Evolutionary conservation across 2,797 vertebrate genomes (phyloP).

Genomic region (Chelon labrosus): DNA sequence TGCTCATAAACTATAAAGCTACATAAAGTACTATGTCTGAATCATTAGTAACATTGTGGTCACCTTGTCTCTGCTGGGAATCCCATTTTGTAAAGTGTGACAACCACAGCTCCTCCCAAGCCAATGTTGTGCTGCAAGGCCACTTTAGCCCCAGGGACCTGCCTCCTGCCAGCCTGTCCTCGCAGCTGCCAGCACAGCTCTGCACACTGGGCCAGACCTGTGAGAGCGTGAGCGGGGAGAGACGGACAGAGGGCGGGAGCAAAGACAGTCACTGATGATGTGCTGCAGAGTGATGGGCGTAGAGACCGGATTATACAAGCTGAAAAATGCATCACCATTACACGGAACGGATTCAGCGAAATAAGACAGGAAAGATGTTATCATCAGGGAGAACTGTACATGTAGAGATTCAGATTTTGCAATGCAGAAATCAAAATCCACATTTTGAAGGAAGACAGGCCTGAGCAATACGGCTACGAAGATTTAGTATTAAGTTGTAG

Average conservation of each 20-base stretch:
- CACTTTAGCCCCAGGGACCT: constrained; percentile 92
- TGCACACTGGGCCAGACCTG: constrained; percentile 97
- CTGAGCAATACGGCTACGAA: too few relatives aligned
- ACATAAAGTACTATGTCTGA: neutral
- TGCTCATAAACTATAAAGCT: neutral
- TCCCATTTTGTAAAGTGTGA: constrained; percentile 92
- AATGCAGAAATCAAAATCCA: neutral
- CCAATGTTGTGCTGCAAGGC: constrained; percentile 97
- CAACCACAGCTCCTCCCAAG: constrained; percentile 92
- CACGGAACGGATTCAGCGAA: too few relatives aligned
- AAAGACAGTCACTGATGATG: too few relatives aligned
- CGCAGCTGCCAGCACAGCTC: constrained; percentile 99
- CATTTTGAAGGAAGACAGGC: neutral
- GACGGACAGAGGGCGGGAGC: neutral
- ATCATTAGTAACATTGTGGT: neutral
- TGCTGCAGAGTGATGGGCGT: neutral
- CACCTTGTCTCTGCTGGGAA: constrained; percentile 85
- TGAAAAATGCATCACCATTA: neutral
- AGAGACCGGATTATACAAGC: neutral
- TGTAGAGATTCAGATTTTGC: neutral
- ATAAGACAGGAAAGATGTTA: too few relatives aligned
- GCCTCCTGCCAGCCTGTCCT: constrained; percentile 90
- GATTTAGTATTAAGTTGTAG: too few relatives aligned
- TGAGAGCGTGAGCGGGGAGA: constrained; percentile 53
- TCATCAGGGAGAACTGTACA: too few relatives aligned